Percentiles rank a stretch among this genome's conserved stretches.
Conservation (phyloP, 2,888 invertebrate genomes). For the Euphydryas editha region DNA sequence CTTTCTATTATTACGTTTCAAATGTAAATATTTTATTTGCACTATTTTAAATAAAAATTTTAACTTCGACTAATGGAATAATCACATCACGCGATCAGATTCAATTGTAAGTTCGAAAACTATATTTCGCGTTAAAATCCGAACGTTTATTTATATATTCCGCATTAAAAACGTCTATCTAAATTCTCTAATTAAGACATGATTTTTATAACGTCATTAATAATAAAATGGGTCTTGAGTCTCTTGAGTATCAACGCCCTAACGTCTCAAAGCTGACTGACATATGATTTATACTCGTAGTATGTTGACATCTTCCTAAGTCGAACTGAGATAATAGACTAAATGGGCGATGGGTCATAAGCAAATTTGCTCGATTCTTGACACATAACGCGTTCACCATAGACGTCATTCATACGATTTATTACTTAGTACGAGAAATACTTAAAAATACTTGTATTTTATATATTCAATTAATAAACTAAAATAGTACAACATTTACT, state of each 20-base stretch:
- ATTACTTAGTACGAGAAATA: background rate
- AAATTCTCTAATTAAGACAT: background rate
- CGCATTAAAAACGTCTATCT: too few species aligned
- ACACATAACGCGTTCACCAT: background rate
- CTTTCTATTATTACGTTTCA: too few species aligned
- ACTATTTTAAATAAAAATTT: too few species aligned
- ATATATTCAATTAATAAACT: too few species aligned
- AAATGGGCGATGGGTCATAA: conserved; percentile 52
- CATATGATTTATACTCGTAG: conserved; percentile 70
- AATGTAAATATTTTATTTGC: too few species aligned
- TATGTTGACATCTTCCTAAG: conserved; percentile 66
- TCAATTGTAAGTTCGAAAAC: too few species aligned
- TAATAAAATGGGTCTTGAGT: background rate
- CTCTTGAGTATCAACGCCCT: conserved; percentile 21
- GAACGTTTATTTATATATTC: too few species aligned
- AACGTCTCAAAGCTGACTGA: conserved; percentile 57
- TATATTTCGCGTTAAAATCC: too few species aligned
- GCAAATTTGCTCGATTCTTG: conserved; percentile 41
- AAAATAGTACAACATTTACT: too few species aligned
- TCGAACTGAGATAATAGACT: conserved; percentile 57
- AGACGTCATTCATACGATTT: background rate
- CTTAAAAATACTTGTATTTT: too few species aligned
- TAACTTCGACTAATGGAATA: too few species aligned
- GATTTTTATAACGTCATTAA: background rate
- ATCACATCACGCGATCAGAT: too few species aligned